Base-by-base conservation (phyloP, 2,888 invertebrate species). In the Trissolcus japonicus region DNA sequence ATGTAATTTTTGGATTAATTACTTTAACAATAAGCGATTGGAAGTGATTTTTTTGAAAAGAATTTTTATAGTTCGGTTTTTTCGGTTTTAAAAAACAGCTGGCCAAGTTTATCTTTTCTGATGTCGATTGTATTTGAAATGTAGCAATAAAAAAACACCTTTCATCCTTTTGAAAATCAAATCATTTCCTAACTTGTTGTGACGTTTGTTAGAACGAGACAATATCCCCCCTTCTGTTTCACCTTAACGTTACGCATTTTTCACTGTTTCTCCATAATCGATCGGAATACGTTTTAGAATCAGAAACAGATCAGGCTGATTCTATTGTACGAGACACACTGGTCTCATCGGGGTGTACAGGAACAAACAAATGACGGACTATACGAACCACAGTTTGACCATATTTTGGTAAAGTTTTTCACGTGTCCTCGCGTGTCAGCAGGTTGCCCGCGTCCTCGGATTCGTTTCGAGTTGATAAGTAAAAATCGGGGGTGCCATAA, bases 381-480 rank as follows among this genome's bases (percentile, higher is more conserved):
- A n/a, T n/a, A 50, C 16, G 25, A 14, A 57, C 69, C 69, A 50
- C 57, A 53, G 50, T 61, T 16, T 53, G 40, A 50, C 46, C 56
- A 67, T 67, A 41, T 74, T 75, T 75, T 69, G 68, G 55, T 66
- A 56, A 48, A 57, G 19, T 60, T 65, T 56, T 51, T 76, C 67
- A 76, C 51, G 79, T 82, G 85, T 82, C 84, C 84, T 85, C 84
- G 85, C 80, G 83, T 84, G 83, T 80, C 85, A 83, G 83, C 85
- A 80, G 83, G 84, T 81, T 78, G 79, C 80, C 72, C 76, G 57
- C 81, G 82, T 79, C 83, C 80, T 83, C 80, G 81, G 65, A 43
- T 54, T 19, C 17, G 11, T 60, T 46, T 62, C 16, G 54, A 29
- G 16, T 51, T 74, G 75, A 76, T 76, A 67, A 79, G 76, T 74